Evolutionary conservation across 2,797 vertebrate genomes (phyloP).

Genomic region (Sciurus vulgaris): DNA sequence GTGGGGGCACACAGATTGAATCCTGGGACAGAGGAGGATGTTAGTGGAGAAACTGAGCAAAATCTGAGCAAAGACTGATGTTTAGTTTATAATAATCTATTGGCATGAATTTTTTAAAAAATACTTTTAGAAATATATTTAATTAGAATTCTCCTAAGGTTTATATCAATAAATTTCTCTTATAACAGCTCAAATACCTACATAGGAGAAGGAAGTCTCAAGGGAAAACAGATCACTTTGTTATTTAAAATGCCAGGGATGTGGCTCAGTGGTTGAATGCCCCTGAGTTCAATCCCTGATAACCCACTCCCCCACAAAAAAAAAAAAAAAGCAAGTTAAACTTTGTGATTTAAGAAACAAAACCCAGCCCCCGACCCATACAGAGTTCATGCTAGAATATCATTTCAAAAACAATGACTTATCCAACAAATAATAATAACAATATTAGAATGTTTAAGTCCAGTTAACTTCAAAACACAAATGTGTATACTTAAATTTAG

Average conservation of each 20-base stretch:
- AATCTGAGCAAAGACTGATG: too few relatives aligned
- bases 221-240: slow-evolving; percentile 20
- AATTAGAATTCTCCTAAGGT: slow-evolving; percentile 54
- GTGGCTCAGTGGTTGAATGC: too few relatives aligned
- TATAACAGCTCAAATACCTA: slow-evolving; percentile 42
- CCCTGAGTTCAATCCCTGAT: too few relatives aligned
- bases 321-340: neutral
- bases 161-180: slow-evolving; percentile 50
- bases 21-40: too few relatives aligned
- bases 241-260: neutral
- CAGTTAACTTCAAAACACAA: slow-evolving; percentile 63
- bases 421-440: neutral
- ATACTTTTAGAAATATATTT: slow-evolving; percentile 62
- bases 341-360: slow-evolving; percentile 61
- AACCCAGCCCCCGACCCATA: neutral
- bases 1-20: too few relatives aligned
- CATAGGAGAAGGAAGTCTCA: slow-evolving; percentile 38
- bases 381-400: neutral
- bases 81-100: too few relatives aligned
- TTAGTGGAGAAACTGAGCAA: too few relatives aligned
- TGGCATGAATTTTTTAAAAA: too few relatives aligned
- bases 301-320: too few relatives aligned
- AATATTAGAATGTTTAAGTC: slow-evolving; percentile 9
- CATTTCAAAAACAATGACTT: slow-evolving; percentile 20
- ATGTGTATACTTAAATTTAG: neutral